Conservation (phyloP, 1,140 invertebrate genomes). For the Magallana ariakensis region DNA sequence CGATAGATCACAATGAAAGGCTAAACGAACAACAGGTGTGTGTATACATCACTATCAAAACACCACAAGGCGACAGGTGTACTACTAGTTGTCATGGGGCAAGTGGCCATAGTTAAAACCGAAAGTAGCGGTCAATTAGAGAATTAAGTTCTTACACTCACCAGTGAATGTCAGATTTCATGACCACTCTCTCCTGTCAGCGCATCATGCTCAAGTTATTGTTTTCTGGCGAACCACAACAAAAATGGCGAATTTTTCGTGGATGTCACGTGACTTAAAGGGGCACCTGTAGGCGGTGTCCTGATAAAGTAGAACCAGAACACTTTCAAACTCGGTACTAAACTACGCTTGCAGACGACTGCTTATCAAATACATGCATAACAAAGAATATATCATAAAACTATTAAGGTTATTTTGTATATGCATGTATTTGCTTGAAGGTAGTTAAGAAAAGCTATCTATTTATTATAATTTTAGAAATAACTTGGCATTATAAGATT, state of each 20-base stretch:
- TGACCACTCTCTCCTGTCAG: neutral
- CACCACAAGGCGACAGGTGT: neutral
- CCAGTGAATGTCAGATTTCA: neutral
- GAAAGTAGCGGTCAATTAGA: constrained; percentile 28
- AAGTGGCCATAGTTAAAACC: constrained; percentile 13
- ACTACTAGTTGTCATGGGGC: neutral
- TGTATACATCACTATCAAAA: neutral
- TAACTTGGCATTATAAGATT: too few species aligned
- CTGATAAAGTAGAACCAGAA: neutral
- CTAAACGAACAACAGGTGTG: neutral
- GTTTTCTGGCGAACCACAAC: constrained; percentile 35
- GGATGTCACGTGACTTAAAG: constrained; percentile 30
- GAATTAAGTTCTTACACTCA: constrained; percentile 4
- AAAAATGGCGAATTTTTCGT: constrained; percentile 28
- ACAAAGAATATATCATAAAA: too few species aligned
- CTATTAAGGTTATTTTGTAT: too few species aligned
- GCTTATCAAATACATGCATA: too few species aligned
- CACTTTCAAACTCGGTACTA: too few species aligned
- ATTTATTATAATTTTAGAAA: too few species aligned
- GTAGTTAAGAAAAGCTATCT: too few species aligned
- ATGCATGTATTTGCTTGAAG: too few species aligned
- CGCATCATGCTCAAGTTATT: constrained; percentile 13
- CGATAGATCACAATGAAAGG: too few species aligned
- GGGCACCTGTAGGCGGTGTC: constrained; percentile 33
- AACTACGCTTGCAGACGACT: too few species aligned